phyloP scores from a whole-genome alignment of 2,797 vertebrate genomes.

The Buceros bicornis region DNA sequence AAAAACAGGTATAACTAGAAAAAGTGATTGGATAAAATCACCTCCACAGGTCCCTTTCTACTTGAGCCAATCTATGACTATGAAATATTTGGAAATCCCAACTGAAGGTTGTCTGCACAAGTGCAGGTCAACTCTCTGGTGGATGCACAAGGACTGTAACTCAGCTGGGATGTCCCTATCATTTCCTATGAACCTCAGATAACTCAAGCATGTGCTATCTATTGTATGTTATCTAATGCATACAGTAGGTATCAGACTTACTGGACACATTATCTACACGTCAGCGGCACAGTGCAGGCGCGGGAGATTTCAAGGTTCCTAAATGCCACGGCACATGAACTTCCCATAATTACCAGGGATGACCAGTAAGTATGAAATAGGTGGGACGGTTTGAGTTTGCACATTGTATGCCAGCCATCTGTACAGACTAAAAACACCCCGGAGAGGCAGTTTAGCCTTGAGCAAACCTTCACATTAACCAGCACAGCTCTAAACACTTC shows the following conservation, averaged over 20 bases:
- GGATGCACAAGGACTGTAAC: neutral
- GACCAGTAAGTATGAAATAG: neutral
- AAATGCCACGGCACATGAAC: neutral
- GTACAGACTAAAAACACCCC: neutral
- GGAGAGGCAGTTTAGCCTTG: neutral
- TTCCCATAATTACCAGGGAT: neutral
- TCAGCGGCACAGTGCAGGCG: neutral
- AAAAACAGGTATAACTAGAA: neutral
- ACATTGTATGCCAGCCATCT: neutral
- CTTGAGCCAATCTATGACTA: neutral
- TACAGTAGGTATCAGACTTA: neutral
- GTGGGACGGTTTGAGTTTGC: neutral
- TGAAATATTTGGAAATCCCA: neutral
- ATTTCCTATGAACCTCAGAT: neutral
- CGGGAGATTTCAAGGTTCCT: neutral
- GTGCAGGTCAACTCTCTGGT: neutral
- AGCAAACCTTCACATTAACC: neutral
- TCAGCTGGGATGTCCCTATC: neutral
- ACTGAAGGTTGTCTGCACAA: neutral
- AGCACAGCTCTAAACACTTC: neutral
- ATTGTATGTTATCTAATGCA: neutral
- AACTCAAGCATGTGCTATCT: neutral
- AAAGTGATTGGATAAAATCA: neutral
- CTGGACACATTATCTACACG: neutral
- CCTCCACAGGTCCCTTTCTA: neutral